Percentiles rank a stretch among this genome's conserved stretches.
Conservation (phyloP, 1,140 invertebrate species). For the Metopolophium dirhodum region DNA sequence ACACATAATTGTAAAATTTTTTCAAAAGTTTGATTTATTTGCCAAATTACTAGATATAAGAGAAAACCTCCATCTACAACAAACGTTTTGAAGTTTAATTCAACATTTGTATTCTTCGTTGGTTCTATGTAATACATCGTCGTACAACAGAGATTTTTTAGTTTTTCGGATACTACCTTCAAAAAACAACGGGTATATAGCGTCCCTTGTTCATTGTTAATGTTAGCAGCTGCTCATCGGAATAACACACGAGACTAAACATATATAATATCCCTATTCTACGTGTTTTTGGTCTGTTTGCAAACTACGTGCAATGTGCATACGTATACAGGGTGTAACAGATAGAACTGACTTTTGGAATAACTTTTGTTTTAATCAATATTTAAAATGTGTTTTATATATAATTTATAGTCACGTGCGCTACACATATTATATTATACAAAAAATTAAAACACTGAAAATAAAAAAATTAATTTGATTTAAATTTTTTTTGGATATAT, state of each 20-base stretch:
- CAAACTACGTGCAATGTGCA: neutral
- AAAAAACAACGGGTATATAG: constrained; percentile 63
- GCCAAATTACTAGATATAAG: constrained; percentile 59
- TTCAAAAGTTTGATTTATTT: constrained; percentile 56
- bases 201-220: neutral
- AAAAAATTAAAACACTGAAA: too few species aligned
- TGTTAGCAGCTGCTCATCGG: neutral
- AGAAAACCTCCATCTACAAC: constrained; percentile 60
- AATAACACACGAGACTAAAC: neutral
- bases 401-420: too few species aligned
- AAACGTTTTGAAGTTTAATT: constrained; percentile 3
- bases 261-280: neutral
- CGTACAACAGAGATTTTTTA: constrained; percentile 62
- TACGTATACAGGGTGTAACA: too few species aligned
- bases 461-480: too few species aligned
- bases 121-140: constrained; percentile 58
- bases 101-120: neutral
- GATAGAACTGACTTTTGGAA: too few species aligned
- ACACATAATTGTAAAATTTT: constrained; percentile 56
- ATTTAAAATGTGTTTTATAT: too few species aligned
- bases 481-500: too few species aligned
- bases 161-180: constrained; percentile 63
- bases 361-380: too few species aligned
- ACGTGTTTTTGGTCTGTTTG: neutral
- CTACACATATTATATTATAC: too few species aligned